A percentile compares a stretch with the other conserved stretches of the same genome.
Conservation (phyloP, 2,113 vertebrate species). For the Panurus biarmicus region DNA sequence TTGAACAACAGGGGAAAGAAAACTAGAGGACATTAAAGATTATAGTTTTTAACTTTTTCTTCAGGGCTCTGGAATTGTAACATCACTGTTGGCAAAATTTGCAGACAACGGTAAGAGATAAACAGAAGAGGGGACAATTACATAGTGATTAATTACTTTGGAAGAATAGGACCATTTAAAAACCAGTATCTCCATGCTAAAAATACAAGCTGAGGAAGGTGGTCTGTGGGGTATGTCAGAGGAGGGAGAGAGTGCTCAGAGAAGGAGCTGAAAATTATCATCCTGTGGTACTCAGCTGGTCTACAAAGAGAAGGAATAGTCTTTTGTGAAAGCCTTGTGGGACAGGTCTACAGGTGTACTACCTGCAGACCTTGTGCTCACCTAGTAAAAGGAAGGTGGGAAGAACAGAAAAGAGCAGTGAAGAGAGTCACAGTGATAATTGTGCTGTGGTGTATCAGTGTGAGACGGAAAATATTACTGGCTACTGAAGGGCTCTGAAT, state of each 20-base stretch:
- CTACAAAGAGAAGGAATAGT: background rate
- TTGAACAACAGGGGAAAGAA: background rate
- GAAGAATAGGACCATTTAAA: background rate
- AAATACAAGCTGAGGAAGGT: background rate
- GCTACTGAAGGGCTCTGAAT: background rate
- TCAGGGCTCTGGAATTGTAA: background rate
- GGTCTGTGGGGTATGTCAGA: background rate
- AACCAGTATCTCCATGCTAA: background rate
- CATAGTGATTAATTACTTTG: background rate
- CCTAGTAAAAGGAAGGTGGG: background rate
- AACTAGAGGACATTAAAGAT: background rate
- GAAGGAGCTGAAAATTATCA: background rate
- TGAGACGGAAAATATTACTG: background rate
- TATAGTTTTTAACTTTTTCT: background rate
- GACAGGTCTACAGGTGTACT: background rate
- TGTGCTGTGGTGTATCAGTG: background rate
- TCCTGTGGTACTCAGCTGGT: background rate
- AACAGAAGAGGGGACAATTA: background rate
- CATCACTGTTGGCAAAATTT: background rate
- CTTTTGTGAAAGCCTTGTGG: background rate
- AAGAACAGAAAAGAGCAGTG: background rate
- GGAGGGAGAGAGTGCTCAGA: background rate
- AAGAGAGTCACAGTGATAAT: background rate
- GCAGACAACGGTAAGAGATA: background rate
- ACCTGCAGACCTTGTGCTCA: background rate